Evolutionary conservation across 1,140 invertebrate species (phyloP), one percentile per base, ranked within the genome.

Genomic region (Nomia melanderi): DNA sequence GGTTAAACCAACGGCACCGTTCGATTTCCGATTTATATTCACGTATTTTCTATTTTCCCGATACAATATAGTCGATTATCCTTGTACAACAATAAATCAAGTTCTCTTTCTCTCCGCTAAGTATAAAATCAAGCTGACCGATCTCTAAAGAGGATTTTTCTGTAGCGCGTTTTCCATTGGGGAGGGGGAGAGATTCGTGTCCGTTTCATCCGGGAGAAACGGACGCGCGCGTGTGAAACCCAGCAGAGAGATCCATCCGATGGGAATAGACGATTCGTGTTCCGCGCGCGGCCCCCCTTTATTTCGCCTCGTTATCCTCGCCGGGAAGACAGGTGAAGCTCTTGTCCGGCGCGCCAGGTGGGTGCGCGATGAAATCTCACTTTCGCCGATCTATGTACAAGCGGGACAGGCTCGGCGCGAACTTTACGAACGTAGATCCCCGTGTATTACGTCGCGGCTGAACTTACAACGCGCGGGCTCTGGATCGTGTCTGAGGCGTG

Each of bases 341-440:
- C 36, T 77, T 23, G 47, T 53, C 47, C 39, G 11, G 47, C 29
- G 56, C 69, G 50, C 44, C 59, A 72, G 69, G 69, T 72, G 75
- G 67, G 31, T 31, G 27, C n/a, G 7, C 63, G 74, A 79, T 79
- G 78, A 79, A 77, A 77, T 77, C 78, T 79, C 39, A 29, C 74
- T 77, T 67, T 56, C 65, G 57, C 65, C 39, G 64, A 71, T 79
- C 36, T 41, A 39, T 56, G 33, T n/a, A n/a, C 20, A n/a, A n/a
- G 27, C 27, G 31, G 44, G 8, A 3, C 17, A 20, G 6, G 2
- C 12, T 20, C 0, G 17, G 11, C 31, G 29, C 63, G 64, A 47
- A 70, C 47, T 69, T 79, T 63, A 33, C 17, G 59, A 72, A 72
- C 29, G 75, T 67, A 23, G 67, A 71, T 71, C 31, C 53, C 20